Percentiles rank a stretch among this genome's conserved stretches.
These are phyloP conservation scores for Drosophila sp. DNA, from an alignment of 1,140 invertebrate genomes.

Conservation along the genomic window DNA sequence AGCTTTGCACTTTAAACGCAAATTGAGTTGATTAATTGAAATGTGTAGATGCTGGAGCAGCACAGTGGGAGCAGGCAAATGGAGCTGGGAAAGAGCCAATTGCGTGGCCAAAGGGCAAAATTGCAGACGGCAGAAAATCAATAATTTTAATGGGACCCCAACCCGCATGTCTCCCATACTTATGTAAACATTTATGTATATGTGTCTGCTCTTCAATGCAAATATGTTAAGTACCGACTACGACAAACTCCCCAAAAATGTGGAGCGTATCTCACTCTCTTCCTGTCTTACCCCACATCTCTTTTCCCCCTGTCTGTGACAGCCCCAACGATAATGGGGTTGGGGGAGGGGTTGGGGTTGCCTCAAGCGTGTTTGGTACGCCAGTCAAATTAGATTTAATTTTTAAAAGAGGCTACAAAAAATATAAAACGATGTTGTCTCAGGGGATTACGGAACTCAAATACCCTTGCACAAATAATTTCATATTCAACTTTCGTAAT, in stretches of 20 bases:
- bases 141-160: slow-evolving; percentile 70
- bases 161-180: slow-evolving; percentile 31
- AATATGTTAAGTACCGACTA: slow-evolving; percentile 70
- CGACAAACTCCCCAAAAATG: slow-evolving; percentile 20
- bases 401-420: slow-evolving; percentile 45
- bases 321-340: slow-evolving; percentile 33
- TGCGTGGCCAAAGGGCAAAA: slow-evolving; percentile 73
- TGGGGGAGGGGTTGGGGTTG: no score
- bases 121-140: slow-evolving; percentile 78
- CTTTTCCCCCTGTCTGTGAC: slow-evolving; percentile 20
- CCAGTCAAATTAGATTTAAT: slow-evolving; percentile 66
- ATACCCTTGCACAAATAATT: slow-evolving; percentile 34
- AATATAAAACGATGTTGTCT: slow-evolving; percentile 26
- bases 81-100: slow-evolving; percentile 42
- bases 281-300: neutral
- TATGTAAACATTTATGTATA: slow-evolving; percentile 38
- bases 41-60: slow-evolving; percentile 38
- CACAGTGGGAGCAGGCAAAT: neutral
- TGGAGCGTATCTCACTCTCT: slow-evolving; percentile 22
- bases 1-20: slow-evolving; percentile 65
- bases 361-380: slow-evolving; percentile 43
- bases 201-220: slow-evolving; percentile 61
- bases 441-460: slow-evolving; percentile 12
- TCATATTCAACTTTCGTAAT: neutral
- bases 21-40: slow-evolving; percentile 80